These are phyloP conservation scores for Setophaga kirtlandii DNA, from an alignment of 2,113 vertebrate species.

Conservation along the genomic window DNA sequence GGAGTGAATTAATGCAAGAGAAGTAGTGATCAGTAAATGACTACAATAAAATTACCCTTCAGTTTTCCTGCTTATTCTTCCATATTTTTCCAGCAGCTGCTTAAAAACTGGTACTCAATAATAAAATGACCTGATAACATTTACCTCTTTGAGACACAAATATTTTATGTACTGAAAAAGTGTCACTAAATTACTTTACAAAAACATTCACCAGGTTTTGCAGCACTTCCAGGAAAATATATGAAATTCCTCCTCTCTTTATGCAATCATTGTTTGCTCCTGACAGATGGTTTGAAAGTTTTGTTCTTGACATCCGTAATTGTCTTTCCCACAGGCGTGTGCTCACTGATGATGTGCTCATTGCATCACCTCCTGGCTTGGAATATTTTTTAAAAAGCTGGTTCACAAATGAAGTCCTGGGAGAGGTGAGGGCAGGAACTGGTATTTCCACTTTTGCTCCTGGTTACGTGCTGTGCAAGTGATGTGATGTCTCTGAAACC, in stretches of 20 bases:
- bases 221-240: background rate
- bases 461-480: background rate
- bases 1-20: background rate
- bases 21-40: background rate
- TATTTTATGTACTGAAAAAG: background rate
- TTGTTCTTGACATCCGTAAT: background rate
- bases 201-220: background rate
- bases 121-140: background rate
- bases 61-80: background rate
- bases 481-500: background rate
- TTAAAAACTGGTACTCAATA: background rate
- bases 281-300: background rate
- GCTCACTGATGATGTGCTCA: background rate
- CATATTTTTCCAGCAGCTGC: background rate
- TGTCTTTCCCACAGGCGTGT: background rate
- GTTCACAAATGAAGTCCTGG: background rate
- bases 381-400: background rate
- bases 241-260: background rate
- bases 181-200: background rate
- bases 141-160: background rate
- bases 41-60: background rate
- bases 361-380: background rate
- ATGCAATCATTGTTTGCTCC: background rate
- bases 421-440: slow-evolving; percentile 21
- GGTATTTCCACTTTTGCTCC: slow-evolving; percentile 4